A percentile compares a stretch with the other conserved stretches of the same genome.
These are phyloP conservation scores for Myripristis murdjan DNA, from an alignment of 2,797 vertebrate genomes.

Conservation along the genomic window DNA sequence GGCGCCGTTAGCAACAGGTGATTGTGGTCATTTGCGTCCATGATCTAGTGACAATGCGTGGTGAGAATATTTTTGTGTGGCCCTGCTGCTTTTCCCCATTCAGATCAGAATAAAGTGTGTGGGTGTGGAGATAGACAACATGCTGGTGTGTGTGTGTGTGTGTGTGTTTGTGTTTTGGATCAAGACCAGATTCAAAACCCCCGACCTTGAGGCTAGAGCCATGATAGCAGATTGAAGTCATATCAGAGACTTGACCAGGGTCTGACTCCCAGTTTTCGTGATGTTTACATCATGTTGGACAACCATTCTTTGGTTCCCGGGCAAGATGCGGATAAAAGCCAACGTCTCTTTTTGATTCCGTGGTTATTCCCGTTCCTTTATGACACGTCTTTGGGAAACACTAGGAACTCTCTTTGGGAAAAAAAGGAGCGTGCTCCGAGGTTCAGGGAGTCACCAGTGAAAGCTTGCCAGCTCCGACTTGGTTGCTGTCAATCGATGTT, in stretches of 20 bases:
- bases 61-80: constrained; percentile 29
- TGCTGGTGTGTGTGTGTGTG: background rate
- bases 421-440: background rate
- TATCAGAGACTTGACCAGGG: no score
- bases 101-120: constrained; percentile 27
- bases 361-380: constrained; percentile 6
- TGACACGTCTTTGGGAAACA: background rate
- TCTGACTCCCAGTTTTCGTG: background rate
- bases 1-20: constrained; percentile 76
- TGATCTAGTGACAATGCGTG: constrained; percentile 48
- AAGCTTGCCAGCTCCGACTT: constrained; percentile 36
- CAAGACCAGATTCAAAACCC: background rate
- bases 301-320: constrained; percentile 22
- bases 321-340: constrained; percentile 40
- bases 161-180: constrained; percentile 1
- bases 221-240: background rate
- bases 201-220: background rate
- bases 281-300: constrained; percentile 26
- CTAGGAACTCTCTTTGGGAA: background rate
- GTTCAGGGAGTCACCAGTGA: background rate
- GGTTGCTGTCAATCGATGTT: constrained; percentile 71
- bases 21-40: constrained; percentile 73
- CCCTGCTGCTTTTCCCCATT: constrained; percentile 8
- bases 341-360: constrained; percentile 22
- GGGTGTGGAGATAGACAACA: constrained; percentile 8